Percentiles rank a stretch among this genome's conserved stretches.
These are phyloP conservation scores for Nothobranchius kuhntae DNA, from an alignment of 2,113 vertebrate genomes.

Conservation along the genomic window DNA sequence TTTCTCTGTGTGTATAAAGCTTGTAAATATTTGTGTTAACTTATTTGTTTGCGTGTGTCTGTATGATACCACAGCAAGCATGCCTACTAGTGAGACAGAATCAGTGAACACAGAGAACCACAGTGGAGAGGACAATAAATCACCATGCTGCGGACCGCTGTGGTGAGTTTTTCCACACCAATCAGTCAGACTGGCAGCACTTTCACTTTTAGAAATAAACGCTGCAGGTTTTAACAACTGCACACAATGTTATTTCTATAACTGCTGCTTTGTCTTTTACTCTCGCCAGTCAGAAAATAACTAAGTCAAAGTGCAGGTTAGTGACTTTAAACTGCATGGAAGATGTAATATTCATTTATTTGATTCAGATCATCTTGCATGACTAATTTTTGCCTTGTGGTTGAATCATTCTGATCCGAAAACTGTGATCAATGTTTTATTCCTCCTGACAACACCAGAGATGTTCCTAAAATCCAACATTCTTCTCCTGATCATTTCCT, in stretches of 20 bases:
- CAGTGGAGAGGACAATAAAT: slow-evolving; percentile 84
- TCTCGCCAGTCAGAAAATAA: slow-evolving; percentile 92
- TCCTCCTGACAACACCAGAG: neutral
- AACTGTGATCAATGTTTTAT: slow-evolving; percentile 15
- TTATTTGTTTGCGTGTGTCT: slow-evolving; percentile 13
- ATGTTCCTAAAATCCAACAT: neutral
- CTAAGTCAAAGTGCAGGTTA: slow-evolving; percentile 98
- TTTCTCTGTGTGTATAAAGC: neutral
- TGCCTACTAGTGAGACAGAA: slow-evolving; percentile 93
- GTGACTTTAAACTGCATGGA: slow-evolving; percentile 67
- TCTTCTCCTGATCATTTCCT: neutral
- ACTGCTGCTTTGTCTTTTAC: slow-evolving; percentile 54
- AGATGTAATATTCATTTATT: slow-evolving; percentile 3
- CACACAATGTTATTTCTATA: slow-evolving; percentile 12
- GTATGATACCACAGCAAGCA: slow-evolving; percentile 83
- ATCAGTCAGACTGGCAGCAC: neutral
- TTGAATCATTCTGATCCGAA: slow-evolving; percentile 7
- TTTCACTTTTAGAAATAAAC: neutral
- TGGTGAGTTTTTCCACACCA: slow-evolving; percentile 84
- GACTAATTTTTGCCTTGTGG: slow-evolving; percentile 17
- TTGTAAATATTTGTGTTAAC: neutral
- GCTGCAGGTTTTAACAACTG: neutral
- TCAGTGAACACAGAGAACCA: slow-evolving; percentile 93
- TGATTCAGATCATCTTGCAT: slow-evolving; percentile 39
- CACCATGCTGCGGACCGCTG: slow-evolving; percentile 85